A percentile compares a stretch with the other conserved stretches of the same genome.
These are phyloP conservation scores for Tauraco hartlaubi DNA, from an alignment of 2,797 vertebrate genomes.

Conservation along the genomic window DNA sequence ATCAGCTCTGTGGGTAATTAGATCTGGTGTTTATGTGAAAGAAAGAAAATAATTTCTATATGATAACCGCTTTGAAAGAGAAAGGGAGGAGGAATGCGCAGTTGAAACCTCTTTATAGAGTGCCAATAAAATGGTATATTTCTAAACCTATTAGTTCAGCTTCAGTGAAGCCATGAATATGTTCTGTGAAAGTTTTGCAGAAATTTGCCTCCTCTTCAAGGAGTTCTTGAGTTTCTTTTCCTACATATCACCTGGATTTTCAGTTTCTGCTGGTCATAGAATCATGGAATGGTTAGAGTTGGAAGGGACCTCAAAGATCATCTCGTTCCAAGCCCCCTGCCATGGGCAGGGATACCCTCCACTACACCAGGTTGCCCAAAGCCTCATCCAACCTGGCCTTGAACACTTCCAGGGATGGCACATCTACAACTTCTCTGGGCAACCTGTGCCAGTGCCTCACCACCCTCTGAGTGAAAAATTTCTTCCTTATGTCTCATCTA, in stretches of 20 bases:
- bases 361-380: too few species aligned
- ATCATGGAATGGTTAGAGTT: too few species aligned
- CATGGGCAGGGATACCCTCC: too few species aligned
- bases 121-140: not conserved
- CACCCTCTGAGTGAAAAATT: too few species aligned
- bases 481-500: too few species aligned
- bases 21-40: not conserved
- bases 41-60: not conserved
- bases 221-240: not conserved
- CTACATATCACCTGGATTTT: not conserved
- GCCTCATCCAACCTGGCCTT: too few species aligned
- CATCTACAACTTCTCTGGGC: too few species aligned
- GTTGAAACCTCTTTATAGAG: not conserved
- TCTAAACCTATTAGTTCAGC: conserved; percentile 43
- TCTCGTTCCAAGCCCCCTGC: too few species aligned
- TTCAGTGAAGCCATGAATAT: not conserved
- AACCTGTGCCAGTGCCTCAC: too few species aligned
- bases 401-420: too few species aligned
- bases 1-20: conserved; percentile 14
- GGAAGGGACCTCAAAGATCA: too few species aligned
- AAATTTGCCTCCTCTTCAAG: not conserved
- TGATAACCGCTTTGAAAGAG: not conserved
- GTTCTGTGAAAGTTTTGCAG: not conserved
- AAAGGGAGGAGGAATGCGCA: not conserved
- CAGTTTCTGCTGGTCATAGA: not conserved